Evolutionary conservation across 2,113 vertebrate species (phyloP), one percentile per base, ranked within the genome.

Genomic region (Plecotus auritus): DNA sequence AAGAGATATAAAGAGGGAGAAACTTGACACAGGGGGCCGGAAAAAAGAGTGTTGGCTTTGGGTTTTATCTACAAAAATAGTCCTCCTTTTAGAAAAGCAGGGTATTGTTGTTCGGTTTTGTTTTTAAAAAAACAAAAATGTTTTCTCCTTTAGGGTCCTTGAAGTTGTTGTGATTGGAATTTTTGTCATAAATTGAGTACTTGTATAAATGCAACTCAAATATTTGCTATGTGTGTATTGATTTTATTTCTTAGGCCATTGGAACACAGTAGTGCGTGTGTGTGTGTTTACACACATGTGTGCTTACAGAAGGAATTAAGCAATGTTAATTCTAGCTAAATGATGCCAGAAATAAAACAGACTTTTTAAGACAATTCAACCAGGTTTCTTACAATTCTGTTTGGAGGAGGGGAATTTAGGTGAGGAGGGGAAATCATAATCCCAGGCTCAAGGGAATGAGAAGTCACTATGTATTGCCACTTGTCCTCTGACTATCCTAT

Each of bases 151-250:
- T 18, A 72, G 20, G 32, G n/a, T 61, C 64, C 59, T 95, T 85
- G 70, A 90, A 67, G 76, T 72, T 90, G 66, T 20, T 85, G 54
- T 78, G 77, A 17, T 84, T 95, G 54, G 64, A 83, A 81, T 93
- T 96, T 88, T 94, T 90, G 83, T 85, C 7, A 6, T 66, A 54
- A 81, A 54, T 49, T 28, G 94, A 86, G 76, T 89, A 32, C 40
- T 74, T 77, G 49, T 74, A 64, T 64, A 81, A 90, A 93, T 78
- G 78, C 51, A 90, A n/a, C 45, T 87, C 45, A 81, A 77, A 73
- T 90, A 61, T 96, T 93, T 90, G 45, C 85, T 88, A 1, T 40
- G 42, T 51, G 47, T 92, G 2, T 49, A 59, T 49, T 90, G 86
- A 88, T 96, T 95, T 95, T 74, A 45, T 94, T 88, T 85, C 70